Base-by-base conservation (phyloP, 2,888 invertebrate species). In the Heliconius ismenius region DNA sequence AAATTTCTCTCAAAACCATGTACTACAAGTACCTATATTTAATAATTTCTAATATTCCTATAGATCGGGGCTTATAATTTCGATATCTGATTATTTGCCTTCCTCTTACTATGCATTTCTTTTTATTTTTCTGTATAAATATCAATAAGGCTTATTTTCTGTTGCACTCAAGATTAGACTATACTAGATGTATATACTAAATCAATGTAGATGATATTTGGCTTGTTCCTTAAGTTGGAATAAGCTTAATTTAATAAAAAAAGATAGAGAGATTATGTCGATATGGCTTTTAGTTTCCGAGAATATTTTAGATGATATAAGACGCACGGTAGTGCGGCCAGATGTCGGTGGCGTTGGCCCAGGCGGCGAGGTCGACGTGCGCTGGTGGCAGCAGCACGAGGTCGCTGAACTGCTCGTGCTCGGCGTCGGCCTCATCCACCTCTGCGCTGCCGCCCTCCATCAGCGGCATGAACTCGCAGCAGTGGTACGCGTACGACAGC, bases 401-500 rank as follows among this genome's bases (percentile, higher is more conserved):
- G 88, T 92, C 93, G 76, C 89, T 90, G 82, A 91, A 87, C 60
- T 81, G 95, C 79, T 85, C 88, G 65, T 75, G 95, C 77, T 85
- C 88, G 69, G 76, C 82, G 79, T 81, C 78, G 9, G 62, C 79
- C 74, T 77, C 82, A 79, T 96, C 87, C 88, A 96, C 97, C 96
- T 4, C 95, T 93, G n/a, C 82, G 72, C 94, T 93, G 95, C 87
- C 15, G 95, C 95, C 79, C 96, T 95, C 95, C 83, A 95, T 95
- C 83, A 96, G 91, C 68, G 97, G 96, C 85, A 97, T 90, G 92
- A 98, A 98, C 80, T 98, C 97, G 92, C 99, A 99, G 93, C 99
- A 99, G 89, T 99, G 99, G 92, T 99, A 99, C 82, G 99, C 98
- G 91, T 98, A 99, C 1, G 98, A 97, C 62, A 99, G 93, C 63